Conservation (phyloP, 2,888 invertebrate genomes). For the Spilarctia lutea region DNA sequence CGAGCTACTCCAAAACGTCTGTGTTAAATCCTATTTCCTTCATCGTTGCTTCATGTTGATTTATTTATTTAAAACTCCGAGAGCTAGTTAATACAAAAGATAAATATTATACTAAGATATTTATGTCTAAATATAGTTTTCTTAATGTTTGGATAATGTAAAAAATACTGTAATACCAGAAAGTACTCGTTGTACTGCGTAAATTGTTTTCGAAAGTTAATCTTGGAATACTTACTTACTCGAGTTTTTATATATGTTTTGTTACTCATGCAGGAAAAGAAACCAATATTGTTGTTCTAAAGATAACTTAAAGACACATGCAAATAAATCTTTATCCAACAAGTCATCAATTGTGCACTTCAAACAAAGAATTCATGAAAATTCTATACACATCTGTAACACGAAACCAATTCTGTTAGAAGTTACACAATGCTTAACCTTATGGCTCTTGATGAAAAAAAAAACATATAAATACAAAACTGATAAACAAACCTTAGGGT, state of each 20-base stretch:
- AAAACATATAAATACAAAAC: slow-evolving; percentile 10
- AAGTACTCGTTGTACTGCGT: background rate
- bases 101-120: background rate
- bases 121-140: background rate
- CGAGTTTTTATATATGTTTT: background rate
- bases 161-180: background rate
- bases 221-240: background rate
- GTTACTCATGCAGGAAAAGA: slow-evolving; percentile 24
- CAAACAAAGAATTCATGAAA: slow-evolving; percentile 39
- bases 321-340: slow-evolving; percentile 33
- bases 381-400: slow-evolving; percentile 27
- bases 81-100: background rate
- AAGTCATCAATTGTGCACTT: slow-evolving; percentile 33
- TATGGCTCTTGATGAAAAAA: slow-evolving; percentile 21
- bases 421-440: slow-evolving; percentile 36
- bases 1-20: too few relatives aligned
- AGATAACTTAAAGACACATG: slow-evolving; percentile 32
- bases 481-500: slow-evolving; percentile 22
- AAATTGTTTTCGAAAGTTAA: background rate
- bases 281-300: slow-evolving; percentile 24
- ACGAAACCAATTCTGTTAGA: slow-evolving; percentile 28
- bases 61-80: background rate
- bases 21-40: too few relatives aligned
- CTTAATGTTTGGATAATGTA: background rate
- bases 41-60: too few relatives aligned